A percentile compares a stretch with the other conserved stretches of the same genome.
phyloP scores from a whole-genome alignment of 2,888 invertebrate species.

The Aromia moschata region DNA sequence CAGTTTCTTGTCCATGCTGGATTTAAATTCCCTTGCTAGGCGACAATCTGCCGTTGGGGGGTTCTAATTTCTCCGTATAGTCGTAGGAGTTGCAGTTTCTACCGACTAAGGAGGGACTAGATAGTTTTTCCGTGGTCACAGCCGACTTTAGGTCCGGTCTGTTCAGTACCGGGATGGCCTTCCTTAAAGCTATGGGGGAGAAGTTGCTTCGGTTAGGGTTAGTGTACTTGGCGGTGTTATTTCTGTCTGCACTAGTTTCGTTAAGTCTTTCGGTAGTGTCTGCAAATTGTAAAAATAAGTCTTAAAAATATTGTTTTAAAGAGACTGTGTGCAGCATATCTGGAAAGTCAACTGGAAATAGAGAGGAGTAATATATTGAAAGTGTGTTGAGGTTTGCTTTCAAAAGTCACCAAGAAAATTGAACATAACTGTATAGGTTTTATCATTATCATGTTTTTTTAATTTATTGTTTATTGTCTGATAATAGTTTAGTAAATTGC shows the following conservation, averaged over 20 bases:
- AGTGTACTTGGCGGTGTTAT: conserved; percentile 33
- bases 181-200: conserved; percentile 50
- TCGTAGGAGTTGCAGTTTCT: conserved; percentile 29
- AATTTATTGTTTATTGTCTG: too few relatives aligned
- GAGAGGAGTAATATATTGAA: too few relatives aligned
- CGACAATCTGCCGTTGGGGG: conserved; percentile 22
- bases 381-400: too few relatives aligned
- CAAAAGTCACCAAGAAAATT: too few relatives aligned
- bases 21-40: conserved; percentile 38
- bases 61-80: conserved; percentile 6
- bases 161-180: conserved; percentile 37
- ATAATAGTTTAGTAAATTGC: too few relatives aligned
- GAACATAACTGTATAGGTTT: too few relatives aligned
- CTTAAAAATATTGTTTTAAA: too few relatives aligned
- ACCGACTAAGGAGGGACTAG: conserved; percentile 57
- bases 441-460: too few relatives aligned
- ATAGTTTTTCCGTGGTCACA: conserved; percentile 47
- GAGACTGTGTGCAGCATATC: too few relatives aligned
- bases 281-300: too few relatives aligned
- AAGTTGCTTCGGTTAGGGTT: conserved; percentile 37
- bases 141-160: conserved; percentile 45
- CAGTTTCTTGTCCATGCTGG: conserved; percentile 28
- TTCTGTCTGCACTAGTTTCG: conserved; percentile 24
- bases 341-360: too few relatives aligned
- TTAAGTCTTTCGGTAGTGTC: conserved; percentile 31